Evolutionary conservation across 2,797 vertebrate species (phyloP).

Genomic region (Bucorvus abyssinicus): DNA sequence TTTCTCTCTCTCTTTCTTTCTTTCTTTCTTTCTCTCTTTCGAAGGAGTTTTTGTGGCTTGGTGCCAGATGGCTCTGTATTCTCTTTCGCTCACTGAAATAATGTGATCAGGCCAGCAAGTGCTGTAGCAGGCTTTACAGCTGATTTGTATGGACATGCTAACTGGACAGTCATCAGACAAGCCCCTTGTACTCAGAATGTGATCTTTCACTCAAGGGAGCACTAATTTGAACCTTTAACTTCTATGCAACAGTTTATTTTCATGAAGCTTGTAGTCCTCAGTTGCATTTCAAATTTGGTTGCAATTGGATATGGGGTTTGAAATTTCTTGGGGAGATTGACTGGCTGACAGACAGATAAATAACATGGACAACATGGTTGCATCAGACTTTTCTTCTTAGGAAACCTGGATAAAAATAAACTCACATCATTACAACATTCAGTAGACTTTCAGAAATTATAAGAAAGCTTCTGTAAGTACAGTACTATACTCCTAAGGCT

Average conservation of each 20-base stretch:
- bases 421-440: background rate
- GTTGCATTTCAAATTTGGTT: background rate
- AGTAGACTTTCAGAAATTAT: background rate
- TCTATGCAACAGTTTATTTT: background rate
- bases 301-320: background rate
- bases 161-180: background rate
- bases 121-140: background rate
- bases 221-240: background rate
- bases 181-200: background rate
- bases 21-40: background rate
- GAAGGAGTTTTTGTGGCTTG: fast-evolving
- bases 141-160: background rate
- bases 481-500: background rate
- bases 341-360: background rate
- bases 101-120: background rate
- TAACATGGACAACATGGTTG: background rate
- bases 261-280: background rate
- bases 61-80: background rate
- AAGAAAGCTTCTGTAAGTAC: slow-evolving; percentile 20
- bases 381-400: background rate
- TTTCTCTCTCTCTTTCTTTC: background rate
- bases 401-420: slow-evolving; percentile 34
- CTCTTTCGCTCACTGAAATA: background rate
- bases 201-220: background rate
- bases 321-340: background rate